Conservation (phyloP, 2,797 vertebrate genomes). For the Chanos chanos region DNA sequence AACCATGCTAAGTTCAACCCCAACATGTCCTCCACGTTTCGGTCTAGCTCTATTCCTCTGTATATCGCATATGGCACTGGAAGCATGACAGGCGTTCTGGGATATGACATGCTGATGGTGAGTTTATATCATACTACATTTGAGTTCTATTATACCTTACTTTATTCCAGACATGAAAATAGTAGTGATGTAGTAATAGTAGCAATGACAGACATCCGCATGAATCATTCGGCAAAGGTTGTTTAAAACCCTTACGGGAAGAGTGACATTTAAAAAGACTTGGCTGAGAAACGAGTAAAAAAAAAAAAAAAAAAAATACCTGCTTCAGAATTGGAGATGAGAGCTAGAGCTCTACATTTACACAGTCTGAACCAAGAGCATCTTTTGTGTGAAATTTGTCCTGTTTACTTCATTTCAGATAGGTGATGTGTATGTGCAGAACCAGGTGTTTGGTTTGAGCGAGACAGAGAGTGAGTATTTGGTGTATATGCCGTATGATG, state of each 20-base stretch:
- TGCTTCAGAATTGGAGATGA: no score
- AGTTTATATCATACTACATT: conserved; percentile 43
- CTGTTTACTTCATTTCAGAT: conserved; percentile 54
- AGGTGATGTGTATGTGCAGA: conserved; percentile 57
- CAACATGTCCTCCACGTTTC: conserved; percentile 61
- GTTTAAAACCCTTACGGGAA: no score
- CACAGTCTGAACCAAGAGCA: no score
- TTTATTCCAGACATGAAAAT: not conserved
- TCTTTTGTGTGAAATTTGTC: not conserved
- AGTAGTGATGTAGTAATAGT: not conserved
- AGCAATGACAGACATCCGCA: not conserved
- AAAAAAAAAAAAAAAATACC: no score
- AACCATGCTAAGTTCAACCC: conserved; percentile 65
- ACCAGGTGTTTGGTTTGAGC: conserved; percentile 77
- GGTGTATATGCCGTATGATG: conserved; percentile 65
- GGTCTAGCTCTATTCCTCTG: conserved; percentile 36
- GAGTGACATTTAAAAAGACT: no score
- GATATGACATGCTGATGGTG: conserved; percentile 70
- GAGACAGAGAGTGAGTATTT: conserved; percentile 63
- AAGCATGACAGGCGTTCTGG: conserved; percentile 59
- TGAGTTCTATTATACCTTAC: not conserved
- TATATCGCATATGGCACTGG: conserved; percentile 68
- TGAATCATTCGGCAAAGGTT: no score
- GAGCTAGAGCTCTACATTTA: no score
- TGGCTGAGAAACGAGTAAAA: no score